Evolutionary conservation across 2,888 invertebrate genomes (phyloP), one percentile per base, ranked within the genome.

Genomic region (Litoditis marina): DNA sequence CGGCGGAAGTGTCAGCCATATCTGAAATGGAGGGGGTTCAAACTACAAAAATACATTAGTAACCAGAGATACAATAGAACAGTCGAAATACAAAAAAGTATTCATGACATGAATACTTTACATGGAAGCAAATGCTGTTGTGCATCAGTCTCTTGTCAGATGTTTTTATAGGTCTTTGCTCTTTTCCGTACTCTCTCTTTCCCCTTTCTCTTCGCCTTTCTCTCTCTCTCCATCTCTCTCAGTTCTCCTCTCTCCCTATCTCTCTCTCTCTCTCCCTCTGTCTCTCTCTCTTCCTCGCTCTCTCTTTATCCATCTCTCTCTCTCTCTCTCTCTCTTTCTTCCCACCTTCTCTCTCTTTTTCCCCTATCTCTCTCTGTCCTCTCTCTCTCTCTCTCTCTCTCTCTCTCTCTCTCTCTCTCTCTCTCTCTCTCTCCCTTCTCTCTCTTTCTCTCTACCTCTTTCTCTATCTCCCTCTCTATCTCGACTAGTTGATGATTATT

Each of bases 1-100:
- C 57, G 25, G 46, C 16, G 11, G 62, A 59, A 30, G 44, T 39
- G 34, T 55, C 64, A 32, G 52, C 52, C 63, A 63, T 63, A 44
- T 56, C 55, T 47, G 51, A 46, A 58, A 59, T 28, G 47, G 28
- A 53, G 22, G 27, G 16, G 44, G 28, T 19, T 16, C 11, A 32
- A 52, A 30, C 3, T 4, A 31, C 31, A 28, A 27, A 25, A 36
- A 13, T 2, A 32, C 3, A 51, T 2, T 39, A 39, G 19, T 6
- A 42, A 8, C 13, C 22, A 19, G 44, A 55, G 31, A 27, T 16
- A 53, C 34, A 54, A 46, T 30, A n/a, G n/a, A n/a, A n/a, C n/a
- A n/a, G n/a, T n/a, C n/a, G n/a, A n/a, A n/a, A n/a, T n/a, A n/a
- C n/a, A n/a, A n/a, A n/a, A n/a, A n/a, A n/a, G n/a, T n/a, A n/a